Conservation (phyloP, 2,797 vertebrate genomes). For the Chloroceryle inda region DNA sequence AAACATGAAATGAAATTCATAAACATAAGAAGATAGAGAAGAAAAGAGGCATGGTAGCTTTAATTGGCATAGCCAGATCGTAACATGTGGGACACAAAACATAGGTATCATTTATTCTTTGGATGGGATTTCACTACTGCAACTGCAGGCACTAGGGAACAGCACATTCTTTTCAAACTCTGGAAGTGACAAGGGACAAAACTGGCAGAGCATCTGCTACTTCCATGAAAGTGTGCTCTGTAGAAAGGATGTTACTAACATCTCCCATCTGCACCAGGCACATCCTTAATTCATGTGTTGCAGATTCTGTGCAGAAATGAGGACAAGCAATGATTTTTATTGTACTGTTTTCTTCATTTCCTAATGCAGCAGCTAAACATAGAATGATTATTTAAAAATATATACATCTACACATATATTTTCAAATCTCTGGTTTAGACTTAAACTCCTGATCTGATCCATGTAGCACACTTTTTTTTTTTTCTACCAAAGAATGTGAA, state of each 20-base stretch:
- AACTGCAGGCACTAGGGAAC: slow-evolving; percentile 25
- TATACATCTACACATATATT: neutral
- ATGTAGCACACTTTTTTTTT: neutral
- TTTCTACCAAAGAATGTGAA: neutral
- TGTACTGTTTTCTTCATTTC: neutral
- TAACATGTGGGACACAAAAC: neutral
- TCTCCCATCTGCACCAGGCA: slow-evolving; percentile 65
- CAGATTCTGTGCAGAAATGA: slow-evolving; percentile 46
- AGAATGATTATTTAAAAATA: too few species aligned
- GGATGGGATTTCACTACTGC: neutral
- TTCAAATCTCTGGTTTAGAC: neutral
- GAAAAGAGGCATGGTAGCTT: neutral
- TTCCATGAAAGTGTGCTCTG: slow-evolving; percentile 17
- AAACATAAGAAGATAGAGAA: neutral
- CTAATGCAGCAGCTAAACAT: neutral
- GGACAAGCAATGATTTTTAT: slow-evolving; percentile 39
- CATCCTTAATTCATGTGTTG: slow-evolving; percentile 70
- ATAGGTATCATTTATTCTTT: slow-evolving; percentile 24
- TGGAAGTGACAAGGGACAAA: slow-evolving; percentile 43
- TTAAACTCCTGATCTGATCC: neutral
- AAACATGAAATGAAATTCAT: neutral
- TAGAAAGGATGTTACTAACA: slow-evolving; percentile 67
- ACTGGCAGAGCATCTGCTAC: slow-evolving; percentile 60
- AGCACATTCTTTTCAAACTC: slow-evolving; percentile 45
- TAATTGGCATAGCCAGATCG: neutral